Conservation (phyloP, 2,113 vertebrate species). For the Neolamprologus fasciatus region DNA sequence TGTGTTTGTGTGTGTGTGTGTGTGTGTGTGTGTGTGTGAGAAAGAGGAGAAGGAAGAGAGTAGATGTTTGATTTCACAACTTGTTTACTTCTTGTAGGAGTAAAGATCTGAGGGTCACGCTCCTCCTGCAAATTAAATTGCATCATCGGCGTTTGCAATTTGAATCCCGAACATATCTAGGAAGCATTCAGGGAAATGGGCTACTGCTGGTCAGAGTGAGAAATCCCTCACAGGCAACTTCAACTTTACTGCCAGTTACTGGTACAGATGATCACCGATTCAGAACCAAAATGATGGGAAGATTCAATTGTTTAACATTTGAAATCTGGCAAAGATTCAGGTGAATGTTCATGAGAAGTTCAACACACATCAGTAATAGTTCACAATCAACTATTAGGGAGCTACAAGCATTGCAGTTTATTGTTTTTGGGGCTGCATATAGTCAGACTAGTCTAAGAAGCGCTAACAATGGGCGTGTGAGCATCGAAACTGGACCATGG, state of each 20-base stretch:
- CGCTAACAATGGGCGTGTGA: neutral
- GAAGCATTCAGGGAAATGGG: neutral
- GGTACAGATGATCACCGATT: neutral
- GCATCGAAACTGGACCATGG: neutral
- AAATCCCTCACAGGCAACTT: neutral
- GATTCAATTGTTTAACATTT: neutral
- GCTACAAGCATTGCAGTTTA: neutral
- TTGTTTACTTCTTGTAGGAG: constrained; percentile 29
- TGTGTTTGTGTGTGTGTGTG: neutral
- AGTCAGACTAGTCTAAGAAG: neutral
- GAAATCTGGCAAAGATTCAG: neutral
- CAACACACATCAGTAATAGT: neutral
- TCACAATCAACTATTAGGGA: neutral
- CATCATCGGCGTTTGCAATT: neutral
- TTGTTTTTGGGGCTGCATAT: neutral
- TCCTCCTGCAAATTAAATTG: neutral
- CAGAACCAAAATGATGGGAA: neutral
- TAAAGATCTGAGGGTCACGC: neutral
- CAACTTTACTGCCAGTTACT: neutral
- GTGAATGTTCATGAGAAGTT: neutral
- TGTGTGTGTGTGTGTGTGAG: neutral
- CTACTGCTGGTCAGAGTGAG: neutral
- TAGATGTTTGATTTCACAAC: constrained; percentile 47
- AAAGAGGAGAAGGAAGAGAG: neutral
- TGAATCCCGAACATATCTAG: neutral